phyloP scores from a whole-genome alignment of 1,140 invertebrate genomes.

The Hycleus cichorii region DNA sequence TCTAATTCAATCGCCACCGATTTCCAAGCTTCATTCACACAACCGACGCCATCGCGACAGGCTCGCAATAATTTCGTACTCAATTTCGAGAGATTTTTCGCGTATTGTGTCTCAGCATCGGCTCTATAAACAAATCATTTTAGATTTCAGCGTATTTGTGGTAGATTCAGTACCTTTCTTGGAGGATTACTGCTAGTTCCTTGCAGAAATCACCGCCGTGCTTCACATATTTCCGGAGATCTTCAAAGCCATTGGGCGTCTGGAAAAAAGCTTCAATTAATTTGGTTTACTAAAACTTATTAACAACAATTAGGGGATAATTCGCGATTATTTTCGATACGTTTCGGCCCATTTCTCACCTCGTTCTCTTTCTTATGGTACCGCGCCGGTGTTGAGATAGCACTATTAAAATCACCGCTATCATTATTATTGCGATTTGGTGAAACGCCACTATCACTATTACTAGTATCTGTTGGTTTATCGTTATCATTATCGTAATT shows the following conservation, averaged over 20 bases:
- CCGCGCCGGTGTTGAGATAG: too few species aligned
- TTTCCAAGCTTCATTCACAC: slow-evolving; percentile 82
- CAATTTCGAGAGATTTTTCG: slow-evolving; percentile 81
- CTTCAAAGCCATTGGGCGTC: slow-evolving; percentile 89
- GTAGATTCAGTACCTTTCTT: slow-evolving; percentile 66
- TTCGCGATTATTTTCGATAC: too few species aligned
- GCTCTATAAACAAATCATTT: slow-evolving; percentile 52
- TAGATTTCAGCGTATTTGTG: neutral
- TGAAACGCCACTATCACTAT: neutral
- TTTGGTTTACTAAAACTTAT: neutral
- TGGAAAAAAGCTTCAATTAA: slow-evolving; percentile 44
- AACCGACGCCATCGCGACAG: slow-evolving; percentile 69
- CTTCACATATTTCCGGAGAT: slow-evolving; percentile 83
- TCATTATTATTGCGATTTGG: too few species aligned
- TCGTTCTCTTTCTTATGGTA: too few species aligned
- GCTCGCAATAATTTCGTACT: slow-evolving; percentile 78
- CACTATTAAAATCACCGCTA: too few species aligned
- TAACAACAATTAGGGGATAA: neutral
- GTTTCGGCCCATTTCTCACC: neutral
- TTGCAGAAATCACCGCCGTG: slow-evolving; percentile 92
- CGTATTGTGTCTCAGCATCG: slow-evolving; percentile 82
- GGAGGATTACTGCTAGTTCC: slow-evolving; percentile 76
- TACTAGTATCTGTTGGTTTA: slow-evolving; percentile 14
- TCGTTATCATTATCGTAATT: slow-evolving; percentile 19
- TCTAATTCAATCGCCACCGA: slow-evolving; percentile 86